A percentile compares a stretch with the other conserved stretches of the same genome.
Evolutionary conservation across 2,888 invertebrate genomes (phyloP).

Genomic region (Pharmacophagus antenor): DNA sequence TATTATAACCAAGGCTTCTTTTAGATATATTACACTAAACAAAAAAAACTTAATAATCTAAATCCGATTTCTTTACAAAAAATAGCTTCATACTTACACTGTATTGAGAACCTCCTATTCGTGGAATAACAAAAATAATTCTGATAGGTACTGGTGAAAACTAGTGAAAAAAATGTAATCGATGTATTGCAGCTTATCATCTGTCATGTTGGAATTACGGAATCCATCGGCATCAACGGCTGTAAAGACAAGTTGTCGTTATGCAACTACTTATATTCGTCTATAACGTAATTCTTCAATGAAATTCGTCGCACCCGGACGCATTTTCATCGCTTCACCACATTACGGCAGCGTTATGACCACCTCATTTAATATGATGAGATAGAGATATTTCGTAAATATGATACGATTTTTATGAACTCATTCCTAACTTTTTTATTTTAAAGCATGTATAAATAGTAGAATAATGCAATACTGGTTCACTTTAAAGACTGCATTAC

Average conservation of each 20-base stretch:
- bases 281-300: constrained; percentile 36
- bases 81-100: too few relatives aligned
- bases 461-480: too few relatives aligned
- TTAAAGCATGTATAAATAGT: too few relatives aligned
- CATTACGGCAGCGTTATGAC: constrained; percentile 29
- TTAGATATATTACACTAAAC: too few relatives aligned
- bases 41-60: too few relatives aligned
- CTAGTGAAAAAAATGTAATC: constrained; percentile 1
- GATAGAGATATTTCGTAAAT: not conserved
- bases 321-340: constrained; percentile 43
- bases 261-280: constrained; percentile 23
- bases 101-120: not conserved
- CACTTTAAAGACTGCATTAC: too few relatives aligned
- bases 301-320: constrained; percentile 47
- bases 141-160: not conserved
- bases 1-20: too few relatives aligned
- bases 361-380: constrained; percentile 6
- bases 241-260: constrained; percentile 23
- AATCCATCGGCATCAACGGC: constrained; percentile 19
- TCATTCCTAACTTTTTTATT: not conserved
- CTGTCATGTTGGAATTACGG: constrained; percentile 27
- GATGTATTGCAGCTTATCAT: constrained; percentile 20
- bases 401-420: not conserved
- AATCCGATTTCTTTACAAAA: too few relatives aligned
- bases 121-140: not conserved